A percentile compares a stretch with the other conserved stretches of the same genome.
These are phyloP conservation scores for Drosophila meridiana DNA, from an alignment of 2,888 invertebrate genomes.

Conservation along the genomic window DNA sequence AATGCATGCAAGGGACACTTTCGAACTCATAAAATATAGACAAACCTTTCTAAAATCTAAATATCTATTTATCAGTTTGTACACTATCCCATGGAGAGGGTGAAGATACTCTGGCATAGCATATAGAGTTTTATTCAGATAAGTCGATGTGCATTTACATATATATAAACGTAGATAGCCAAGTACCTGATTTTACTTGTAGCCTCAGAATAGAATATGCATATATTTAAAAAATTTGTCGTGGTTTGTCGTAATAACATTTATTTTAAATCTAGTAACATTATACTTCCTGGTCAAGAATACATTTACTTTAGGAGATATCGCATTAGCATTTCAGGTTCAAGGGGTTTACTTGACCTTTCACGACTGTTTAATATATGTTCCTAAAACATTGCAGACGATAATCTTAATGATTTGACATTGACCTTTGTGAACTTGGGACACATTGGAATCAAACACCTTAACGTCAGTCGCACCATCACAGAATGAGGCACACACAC, in stretches of 20 bases:
- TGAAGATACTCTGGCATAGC: too few species aligned
- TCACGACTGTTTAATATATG: not conserved
- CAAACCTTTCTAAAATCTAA: too few species aligned
- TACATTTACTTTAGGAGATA: not conserved
- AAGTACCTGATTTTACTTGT: too few species aligned
- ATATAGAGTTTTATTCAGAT: too few species aligned
- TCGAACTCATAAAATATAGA: not conserved
- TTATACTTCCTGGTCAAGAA: not conserved
- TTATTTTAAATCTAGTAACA: too few species aligned
- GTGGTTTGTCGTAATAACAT: too few species aligned
- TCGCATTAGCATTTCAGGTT: not conserved
- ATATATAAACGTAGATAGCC: too few species aligned
- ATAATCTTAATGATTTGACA: constrained; percentile 38
- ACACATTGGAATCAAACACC: constrained; percentile 52
- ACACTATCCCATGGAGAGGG: too few species aligned
- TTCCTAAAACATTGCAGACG: not conserved
- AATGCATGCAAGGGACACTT: not conserved
- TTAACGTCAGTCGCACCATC: constrained; percentile 21
- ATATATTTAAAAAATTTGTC: too few species aligned
- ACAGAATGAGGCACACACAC: constrained; percentile 23
- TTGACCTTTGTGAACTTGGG: constrained; percentile 46
- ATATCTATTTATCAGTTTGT: too few species aligned
- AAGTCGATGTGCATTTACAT: too few species aligned
- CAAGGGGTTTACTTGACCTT: not conserved
- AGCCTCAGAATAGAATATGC: too few species aligned